Conservation (phyloP, 2,113 vertebrate species). For the Esox niger region DNA sequence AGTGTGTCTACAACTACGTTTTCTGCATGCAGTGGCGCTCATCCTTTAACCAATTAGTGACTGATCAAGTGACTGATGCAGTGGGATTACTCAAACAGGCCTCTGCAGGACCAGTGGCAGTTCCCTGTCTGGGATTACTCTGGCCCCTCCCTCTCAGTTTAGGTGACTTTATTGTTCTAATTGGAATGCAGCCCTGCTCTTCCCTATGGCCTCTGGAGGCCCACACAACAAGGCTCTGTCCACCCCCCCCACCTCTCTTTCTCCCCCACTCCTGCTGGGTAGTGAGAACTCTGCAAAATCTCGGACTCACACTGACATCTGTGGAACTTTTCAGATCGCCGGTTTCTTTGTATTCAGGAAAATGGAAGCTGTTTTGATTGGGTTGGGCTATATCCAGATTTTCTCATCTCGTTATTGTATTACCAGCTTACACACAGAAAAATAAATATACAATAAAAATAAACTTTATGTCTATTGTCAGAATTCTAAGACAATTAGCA, state of each 20-base stretch:
- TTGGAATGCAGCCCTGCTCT: constrained; percentile 57
- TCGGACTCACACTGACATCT: no score
- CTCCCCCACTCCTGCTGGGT: background rate
- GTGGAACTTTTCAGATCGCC: no score
- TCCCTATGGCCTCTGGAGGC: constrained; percentile 47
- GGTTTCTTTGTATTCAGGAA: no score
- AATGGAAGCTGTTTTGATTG: no score
- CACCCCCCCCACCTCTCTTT: background rate
- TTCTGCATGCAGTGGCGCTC: constrained; percentile 27
- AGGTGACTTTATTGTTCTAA: constrained; percentile 63
- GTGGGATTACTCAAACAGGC: constrained; percentile 29
- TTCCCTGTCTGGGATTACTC: constrained; percentile 61
- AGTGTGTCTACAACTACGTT: constrained; percentile 1
- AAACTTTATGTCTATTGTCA: no score
- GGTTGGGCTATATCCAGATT: no score
- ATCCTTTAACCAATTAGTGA: constrained; percentile 61
- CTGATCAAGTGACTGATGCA: constrained; percentile 62
- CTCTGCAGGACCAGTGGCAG: constrained; percentile 59
- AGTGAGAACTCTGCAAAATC: no score
- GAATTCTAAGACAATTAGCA: no score
- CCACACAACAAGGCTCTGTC: constrained; percentile 28
- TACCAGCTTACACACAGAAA: no score
- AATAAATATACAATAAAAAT: no score
- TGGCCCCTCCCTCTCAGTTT: background rate
- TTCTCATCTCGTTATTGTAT: background rate